Evolutionary conservation across 1,140 invertebrate species (phyloP).

Genomic region (Elysia chlorotica): DNA sequence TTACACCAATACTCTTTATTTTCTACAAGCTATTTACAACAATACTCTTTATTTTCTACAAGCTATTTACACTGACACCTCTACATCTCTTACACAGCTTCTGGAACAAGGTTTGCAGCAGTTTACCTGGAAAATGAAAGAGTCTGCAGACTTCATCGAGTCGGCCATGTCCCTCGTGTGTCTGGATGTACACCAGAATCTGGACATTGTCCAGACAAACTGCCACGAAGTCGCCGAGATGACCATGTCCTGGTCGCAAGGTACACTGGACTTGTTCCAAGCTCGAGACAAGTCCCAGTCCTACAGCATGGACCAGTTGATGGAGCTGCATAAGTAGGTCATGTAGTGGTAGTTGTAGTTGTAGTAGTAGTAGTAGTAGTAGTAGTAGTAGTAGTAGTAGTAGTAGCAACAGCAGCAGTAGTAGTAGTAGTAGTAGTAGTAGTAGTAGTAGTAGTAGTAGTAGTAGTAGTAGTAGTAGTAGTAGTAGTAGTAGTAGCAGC

Average conservation of each 20-base stretch:
- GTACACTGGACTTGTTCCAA: slow-evolving; percentile 52
- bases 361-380: too few relatives aligned
- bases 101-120: slow-evolving; percentile 55
- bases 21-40: too few relatives aligned
- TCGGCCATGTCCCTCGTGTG: slow-evolving; percentile 57
- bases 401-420: too few relatives aligned
- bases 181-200: slow-evolving; percentile 56
- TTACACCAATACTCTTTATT: too few relatives aligned
- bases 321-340: slow-evolving; percentile 54
- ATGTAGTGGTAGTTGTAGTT: too few relatives aligned
- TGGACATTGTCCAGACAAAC: slow-evolving; percentile 59
- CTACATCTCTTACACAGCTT: slow-evolving; percentile 33
- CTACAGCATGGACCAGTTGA: slow-evolving; percentile 57
- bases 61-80: neutral
- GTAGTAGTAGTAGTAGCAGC: too few relatives aligned
- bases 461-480: too few relatives aligned
- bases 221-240: slow-evolving; percentile 55
- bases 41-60: too few relatives aligned
- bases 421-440: too few relatives aligned
- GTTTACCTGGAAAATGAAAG: slow-evolving; percentile 60
- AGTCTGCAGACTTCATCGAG: slow-evolving; percentile 61
- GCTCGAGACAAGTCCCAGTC: slow-evolving; percentile 38
- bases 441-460: too few relatives aligned
- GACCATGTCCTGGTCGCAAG: slow-evolving; percentile 53
- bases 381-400: too few relatives aligned